Evolutionary conservation across 2,113 vertebrate genomes (phyloP).

Genomic region (Pelobates fuscus): DNA sequence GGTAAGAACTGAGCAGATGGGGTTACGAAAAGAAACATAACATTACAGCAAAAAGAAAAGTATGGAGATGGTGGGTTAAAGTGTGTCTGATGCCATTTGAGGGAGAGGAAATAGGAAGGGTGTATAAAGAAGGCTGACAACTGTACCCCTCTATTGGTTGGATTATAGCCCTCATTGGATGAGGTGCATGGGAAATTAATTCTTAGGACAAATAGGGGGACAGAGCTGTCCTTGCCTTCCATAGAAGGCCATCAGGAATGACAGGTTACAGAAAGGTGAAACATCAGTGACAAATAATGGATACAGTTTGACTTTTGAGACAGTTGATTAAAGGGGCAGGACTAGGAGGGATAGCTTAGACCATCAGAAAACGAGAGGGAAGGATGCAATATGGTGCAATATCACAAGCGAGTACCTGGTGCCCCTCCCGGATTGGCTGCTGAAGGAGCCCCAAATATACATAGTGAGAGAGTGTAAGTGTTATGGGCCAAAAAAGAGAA

Average conservation of each 20-base stretch:
- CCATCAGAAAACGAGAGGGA: conserved; percentile 12
- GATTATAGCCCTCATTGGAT: no score
- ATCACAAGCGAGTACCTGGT: conserved; percentile 46
- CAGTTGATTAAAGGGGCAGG: conserved; percentile 3
- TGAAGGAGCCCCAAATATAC: conserved; percentile 25
- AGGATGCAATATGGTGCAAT: conserved; percentile 42
- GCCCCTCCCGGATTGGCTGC: conserved; percentile 40
- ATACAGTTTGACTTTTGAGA: neutral
- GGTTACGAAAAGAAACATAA: no score
- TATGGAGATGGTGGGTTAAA: neutral
- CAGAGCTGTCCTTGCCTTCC: no score
- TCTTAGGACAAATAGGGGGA: neutral
- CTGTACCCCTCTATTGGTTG: no score
- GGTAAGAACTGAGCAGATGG: no score
- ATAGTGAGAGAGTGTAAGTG: neutral
- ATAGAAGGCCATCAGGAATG: neutral
- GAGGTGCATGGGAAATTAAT: neutral
- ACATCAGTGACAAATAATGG: neutral
- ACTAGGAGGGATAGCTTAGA: neutral
- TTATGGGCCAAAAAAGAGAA: neutral
- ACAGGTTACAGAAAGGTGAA: conserved; percentile 32
- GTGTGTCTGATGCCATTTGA: no score
- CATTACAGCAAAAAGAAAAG: neutral
- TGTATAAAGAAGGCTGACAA: no score
- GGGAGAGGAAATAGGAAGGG: no score